Base-by-base conservation (phyloP, 2,888 invertebrate genomes). In the Pyrrhia umbra region DNA sequence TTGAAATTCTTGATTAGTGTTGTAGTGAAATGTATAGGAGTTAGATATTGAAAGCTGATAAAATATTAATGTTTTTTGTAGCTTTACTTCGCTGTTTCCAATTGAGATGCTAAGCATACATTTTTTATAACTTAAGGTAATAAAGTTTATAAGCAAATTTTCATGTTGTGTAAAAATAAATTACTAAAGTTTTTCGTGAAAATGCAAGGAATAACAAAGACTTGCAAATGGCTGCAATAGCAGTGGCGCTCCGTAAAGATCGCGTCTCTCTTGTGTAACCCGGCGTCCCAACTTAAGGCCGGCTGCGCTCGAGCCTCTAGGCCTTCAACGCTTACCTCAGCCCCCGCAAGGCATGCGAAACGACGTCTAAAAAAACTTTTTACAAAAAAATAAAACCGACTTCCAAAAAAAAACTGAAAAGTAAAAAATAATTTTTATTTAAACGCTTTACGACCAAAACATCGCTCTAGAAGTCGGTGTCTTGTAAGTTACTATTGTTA, bases 171-270 rank as follows among this genome's bases (percentile, higher is more conserved):
- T 43, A 18, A 42, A 45, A 13, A 39, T 25, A 27, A 52, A 49
- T 47, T 47, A 9, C 55, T 43, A 46, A 40, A 61, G 46, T 27
- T 72, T 80, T 77, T 75, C 61, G 54, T 52, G 69, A 65, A 68
- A 63, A 74, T 75, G 75, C 77, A 71, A 72, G 58, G 81, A 80
- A 80, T 80, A 80, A 85, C 77, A 85, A 81, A 75, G 80, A 79
- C 70, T 74, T 77, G 79, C 80, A 82, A 84, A 83, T 80, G 74
- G 77, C 77, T 79, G 72, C 77, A 74, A 74, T 80, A 81, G 79
- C 68, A 70, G 73, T 55, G 60, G 64, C 59, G 61, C 59, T 52
- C 23, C 58, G 68, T 55, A 61, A 75, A 79, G 63, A 76, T 70
- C 62, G 58, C 70, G 66, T 70, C 55, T 61, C 68, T 80, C 37